A percentile compares a stretch with the other conserved stretches of the same genome.
Conservation (phyloP, 2,113 vertebrate species). For the Propithecus coquereli region DNA sequence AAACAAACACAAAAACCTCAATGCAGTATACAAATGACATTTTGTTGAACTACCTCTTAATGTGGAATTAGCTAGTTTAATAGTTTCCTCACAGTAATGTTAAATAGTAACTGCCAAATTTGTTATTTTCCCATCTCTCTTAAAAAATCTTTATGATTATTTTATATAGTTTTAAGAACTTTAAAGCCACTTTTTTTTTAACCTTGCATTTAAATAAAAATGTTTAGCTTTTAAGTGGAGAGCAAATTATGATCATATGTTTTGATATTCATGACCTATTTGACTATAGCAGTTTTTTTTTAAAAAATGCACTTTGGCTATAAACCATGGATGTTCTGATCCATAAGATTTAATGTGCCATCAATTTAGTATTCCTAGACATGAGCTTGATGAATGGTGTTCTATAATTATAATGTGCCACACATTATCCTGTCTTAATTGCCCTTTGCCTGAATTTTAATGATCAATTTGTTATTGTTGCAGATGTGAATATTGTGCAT, state of each 20-base stretch:
- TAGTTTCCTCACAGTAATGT: constrained; percentile 70
- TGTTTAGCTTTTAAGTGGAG: constrained; percentile 72
- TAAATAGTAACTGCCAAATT: constrained; percentile 80
- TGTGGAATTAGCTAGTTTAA: constrained; percentile 77
- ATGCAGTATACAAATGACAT: constrained; percentile 67
- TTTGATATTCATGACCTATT: constrained; percentile 73
- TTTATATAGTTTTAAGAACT: constrained; percentile 71
- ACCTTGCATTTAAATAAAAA: constrained; percentile 69
- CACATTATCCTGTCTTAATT: constrained; percentile 75
- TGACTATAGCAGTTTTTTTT: constrained; percentile 67
- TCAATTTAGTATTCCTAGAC: constrained; percentile 57
- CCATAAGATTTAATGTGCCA: constrained; percentile 66
- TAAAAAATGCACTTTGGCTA: constrained; percentile 70
- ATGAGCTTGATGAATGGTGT: constrained; percentile 71
- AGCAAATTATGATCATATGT: constrained; percentile 73
- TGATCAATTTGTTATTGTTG: constrained; percentile 81
- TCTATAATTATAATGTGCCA: constrained; percentile 74
- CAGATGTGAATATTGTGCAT: constrained; percentile 87
- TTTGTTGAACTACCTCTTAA: constrained; percentile 86
- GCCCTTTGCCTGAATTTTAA: constrained; percentile 77
- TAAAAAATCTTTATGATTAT: constrained; percentile 68
- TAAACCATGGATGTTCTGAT: constrained; percentile 66
- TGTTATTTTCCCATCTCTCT: constrained; percentile 72
- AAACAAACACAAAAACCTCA: constrained; percentile 65
- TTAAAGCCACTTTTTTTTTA: constrained; percentile 72